Percentiles rank a stretch among this genome's conserved stretches.
phyloP scores from a whole-genome alignment of 2,888 invertebrate species.

The Cryptus armator region DNA sequence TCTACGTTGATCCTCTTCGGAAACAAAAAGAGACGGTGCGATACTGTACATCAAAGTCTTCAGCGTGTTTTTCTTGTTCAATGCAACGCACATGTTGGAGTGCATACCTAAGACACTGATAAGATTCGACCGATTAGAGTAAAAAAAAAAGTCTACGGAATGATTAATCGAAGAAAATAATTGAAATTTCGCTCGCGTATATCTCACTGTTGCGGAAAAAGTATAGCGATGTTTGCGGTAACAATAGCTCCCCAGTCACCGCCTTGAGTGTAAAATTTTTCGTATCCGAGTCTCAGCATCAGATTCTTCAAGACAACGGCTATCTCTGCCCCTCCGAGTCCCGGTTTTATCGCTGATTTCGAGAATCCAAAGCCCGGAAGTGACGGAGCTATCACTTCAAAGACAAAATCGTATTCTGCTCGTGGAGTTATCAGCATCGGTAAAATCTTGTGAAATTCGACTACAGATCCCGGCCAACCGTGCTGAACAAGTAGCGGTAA shows the following conservation, averaged over 20 bases:
- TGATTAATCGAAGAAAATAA: not conserved
- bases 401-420: conserved; percentile 87
- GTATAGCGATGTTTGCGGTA: conserved; percentile 87
- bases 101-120: conserved; percentile 86
- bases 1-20: conserved; percentile 73
- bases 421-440: conserved; percentile 88
- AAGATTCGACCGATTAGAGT: conserved; percentile 15
- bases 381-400: conserved; percentile 87
- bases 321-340: conserved; percentile 87
- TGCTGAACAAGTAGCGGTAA: conserved; percentile 91
- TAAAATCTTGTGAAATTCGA: conserved; percentile 93
- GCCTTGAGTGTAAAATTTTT: conserved; percentile 90
- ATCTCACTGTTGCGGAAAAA: conserved; percentile 87
- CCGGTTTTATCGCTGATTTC: conserved; percentile 87
- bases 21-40: conserved; percentile 77
- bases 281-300: conserved; percentile 90
- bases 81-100: conserved; percentile 84
- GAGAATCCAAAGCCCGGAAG: conserved; percentile 86
- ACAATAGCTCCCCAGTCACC: conserved; percentile 94
- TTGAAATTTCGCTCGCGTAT: not conserved
- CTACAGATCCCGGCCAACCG: conserved; percentile 96
- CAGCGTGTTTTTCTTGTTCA: conserved; percentile 69
- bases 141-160: conserved; percentile 2
- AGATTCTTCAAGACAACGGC: conserved; percentile 88
- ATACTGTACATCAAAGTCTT: conserved; percentile 75